phyloP scores from a whole-genome alignment of 2,797 vertebrate species.

The Scolopax bukidnonensis region DNA sequence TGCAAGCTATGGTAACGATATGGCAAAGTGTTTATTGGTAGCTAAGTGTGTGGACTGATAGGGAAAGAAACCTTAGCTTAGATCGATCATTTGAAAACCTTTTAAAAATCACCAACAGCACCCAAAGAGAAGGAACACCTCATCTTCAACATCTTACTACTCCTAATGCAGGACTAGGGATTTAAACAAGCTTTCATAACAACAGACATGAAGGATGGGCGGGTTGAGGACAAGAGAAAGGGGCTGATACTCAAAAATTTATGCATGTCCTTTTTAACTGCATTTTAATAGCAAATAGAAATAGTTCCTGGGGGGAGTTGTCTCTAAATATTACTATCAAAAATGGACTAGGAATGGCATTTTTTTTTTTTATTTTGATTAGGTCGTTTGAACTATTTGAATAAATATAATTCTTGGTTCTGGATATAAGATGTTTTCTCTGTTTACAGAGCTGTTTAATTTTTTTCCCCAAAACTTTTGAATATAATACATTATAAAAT shows the following conservation, averaged over 20 bases:
- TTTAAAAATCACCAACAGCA: neutral
- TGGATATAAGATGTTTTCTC: neutral
- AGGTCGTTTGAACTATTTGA: neutral
- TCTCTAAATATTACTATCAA: neutral
- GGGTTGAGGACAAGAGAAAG: neutral
- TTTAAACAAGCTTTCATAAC: neutral
- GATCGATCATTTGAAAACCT: neutral
- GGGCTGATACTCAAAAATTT: rapidly evolving
- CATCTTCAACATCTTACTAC: neutral
- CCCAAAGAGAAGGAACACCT: neutral
- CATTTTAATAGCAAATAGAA: neutral
- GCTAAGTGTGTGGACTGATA: neutral
- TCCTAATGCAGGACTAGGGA: neutral
- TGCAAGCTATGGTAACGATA: neutral
- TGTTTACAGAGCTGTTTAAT: neutral
- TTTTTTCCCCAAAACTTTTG: neutral
- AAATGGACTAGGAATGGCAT: neutral
- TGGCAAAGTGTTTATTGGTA: neutral
- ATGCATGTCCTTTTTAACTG: neutral
- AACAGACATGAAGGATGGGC: neutral
- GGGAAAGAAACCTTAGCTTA: neutral
- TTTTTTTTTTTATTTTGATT: neutral
- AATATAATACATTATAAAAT: neutral
- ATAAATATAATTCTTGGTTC: neutral
- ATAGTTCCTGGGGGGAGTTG: rapidly evolving